phyloP scores from a whole-genome alignment of 2,888 invertebrate genomes.

The Rhagium mordax region DNA sequence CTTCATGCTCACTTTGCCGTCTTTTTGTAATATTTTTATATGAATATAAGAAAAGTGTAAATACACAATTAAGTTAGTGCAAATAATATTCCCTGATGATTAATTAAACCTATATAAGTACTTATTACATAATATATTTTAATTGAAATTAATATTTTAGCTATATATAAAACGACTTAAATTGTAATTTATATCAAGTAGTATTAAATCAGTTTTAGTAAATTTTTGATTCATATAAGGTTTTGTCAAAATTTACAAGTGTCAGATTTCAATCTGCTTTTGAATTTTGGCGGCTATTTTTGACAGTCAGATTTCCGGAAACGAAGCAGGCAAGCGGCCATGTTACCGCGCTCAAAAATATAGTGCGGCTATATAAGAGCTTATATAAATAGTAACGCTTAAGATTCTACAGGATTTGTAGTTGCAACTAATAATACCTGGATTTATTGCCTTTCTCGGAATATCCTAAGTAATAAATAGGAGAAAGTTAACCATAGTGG shows the following conservation, averaged over 20 bases:
- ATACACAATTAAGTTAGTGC: no score
- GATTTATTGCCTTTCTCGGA: background rate
- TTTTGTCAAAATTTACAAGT: slow-evolving; percentile 52
- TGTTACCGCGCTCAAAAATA: slow-evolving; percentile 53
- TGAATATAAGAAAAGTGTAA: no score
- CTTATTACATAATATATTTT: no score
- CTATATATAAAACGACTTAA: background rate
- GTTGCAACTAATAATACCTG: background rate
- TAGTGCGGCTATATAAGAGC: slow-evolving; percentile 39
- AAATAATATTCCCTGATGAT: no score
- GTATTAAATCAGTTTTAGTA: slow-evolving; percentile 14
- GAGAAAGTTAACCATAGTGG: background rate
- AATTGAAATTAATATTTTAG: no score
- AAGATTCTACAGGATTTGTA: background rate
- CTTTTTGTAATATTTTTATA: no score
- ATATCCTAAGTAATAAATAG: background rate
- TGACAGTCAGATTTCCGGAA: slow-evolving; percentile 56
- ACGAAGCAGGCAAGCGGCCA: slow-evolving; percentile 46
- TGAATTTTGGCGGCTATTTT: slow-evolving; percentile 54
- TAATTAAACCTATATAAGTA: no score
- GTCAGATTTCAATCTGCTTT: slow-evolving; percentile 47
- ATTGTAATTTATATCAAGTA: slow-evolving; percentile 18
- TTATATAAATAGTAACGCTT: background rate
- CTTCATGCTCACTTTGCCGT: no score
- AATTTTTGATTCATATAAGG: slow-evolving; percentile 12